These are phyloP conservation scores for Conopomorpha cramerella DNA, from an alignment of 1,140 invertebrate species.

Conservation along the genomic window DNA sequence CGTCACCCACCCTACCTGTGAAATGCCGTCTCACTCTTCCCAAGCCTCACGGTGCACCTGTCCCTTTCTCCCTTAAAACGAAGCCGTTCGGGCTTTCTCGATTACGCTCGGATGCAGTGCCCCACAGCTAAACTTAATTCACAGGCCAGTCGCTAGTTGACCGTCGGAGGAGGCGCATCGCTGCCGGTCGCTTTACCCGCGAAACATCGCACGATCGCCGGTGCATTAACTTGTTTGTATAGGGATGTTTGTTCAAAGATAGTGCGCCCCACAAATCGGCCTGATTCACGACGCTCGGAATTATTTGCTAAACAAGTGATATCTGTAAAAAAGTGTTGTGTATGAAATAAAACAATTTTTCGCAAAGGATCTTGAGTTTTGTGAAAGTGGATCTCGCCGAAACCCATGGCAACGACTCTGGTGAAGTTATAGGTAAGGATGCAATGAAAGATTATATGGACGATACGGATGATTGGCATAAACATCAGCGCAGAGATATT, in stretches of 20 bases:
- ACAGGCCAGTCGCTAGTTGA: constrained; percentile 36
- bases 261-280: constrained; percentile 25
- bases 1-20: constrained; percentile 36
- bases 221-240: constrained; percentile 12
- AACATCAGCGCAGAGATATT: constrained; percentile 27
- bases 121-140: constrained; percentile 33
- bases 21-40: constrained; percentile 17
- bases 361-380: background rate
- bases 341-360: constrained; percentile 7
- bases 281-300: constrained; percentile 5
- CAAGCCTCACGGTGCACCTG: constrained; percentile 11
- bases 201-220: constrained; percentile 28
- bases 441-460: constrained; percentile 3
- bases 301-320: no score
- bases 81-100: constrained; percentile 43
- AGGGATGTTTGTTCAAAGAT: constrained; percentile 43
- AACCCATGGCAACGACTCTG: constrained; percentile 15
- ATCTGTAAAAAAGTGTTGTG: constrained; percentile 35
- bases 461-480: constrained; percentile 34
- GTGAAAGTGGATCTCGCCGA: constrained; percentile 12
- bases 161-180: constrained; percentile 25
- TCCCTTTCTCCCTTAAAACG: constrained; percentile 36
- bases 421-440: constrained; percentile 10
- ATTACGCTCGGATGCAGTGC: constrained; percentile 45
- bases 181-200: constrained; percentile 24